Percentiles rank a stretch among this genome's conserved stretches.
Evolutionary conservation across 2,888 invertebrate genomes (phyloP).

Genomic region (Chalcosyrphus nemorum): DNA sequence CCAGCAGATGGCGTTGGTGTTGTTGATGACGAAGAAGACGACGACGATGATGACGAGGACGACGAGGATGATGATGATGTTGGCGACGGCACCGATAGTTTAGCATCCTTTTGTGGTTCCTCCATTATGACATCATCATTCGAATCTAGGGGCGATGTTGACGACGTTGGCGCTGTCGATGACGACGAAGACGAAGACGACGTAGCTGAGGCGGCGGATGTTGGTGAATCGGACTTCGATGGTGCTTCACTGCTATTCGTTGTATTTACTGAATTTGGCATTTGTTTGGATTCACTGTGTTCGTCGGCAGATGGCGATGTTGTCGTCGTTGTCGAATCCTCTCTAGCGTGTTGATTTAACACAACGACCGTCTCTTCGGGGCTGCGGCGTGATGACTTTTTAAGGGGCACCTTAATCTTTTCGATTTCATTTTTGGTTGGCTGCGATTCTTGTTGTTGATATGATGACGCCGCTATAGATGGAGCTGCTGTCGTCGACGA

Average conservation of each 20-base stretch:
- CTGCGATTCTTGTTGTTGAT: constrained; percentile 63
- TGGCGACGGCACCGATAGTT: constrained; percentile 56
- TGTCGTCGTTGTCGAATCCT: constrained; percentile 11
- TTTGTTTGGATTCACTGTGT: constrained; percentile 62
- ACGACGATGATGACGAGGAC: constrained; percentile 52
- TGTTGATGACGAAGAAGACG: constrained; percentile 26
- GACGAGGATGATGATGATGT: constrained; percentile 60
- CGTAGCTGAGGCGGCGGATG: constrained; percentile 64
- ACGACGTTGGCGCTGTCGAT: constrained; percentile 56
- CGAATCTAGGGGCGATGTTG: constrained; percentile 72
- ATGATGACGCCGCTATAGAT: constrained; percentile 48
- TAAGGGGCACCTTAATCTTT: constrained; percentile 76
- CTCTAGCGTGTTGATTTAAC: constrained; percentile 68
- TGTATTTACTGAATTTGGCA: constrained; percentile 65
- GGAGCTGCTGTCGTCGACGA: constrained; percentile 26
- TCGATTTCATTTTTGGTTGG: constrained; percentile 72
- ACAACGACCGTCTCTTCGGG: constrained; percentile 75
- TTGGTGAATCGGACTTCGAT: constrained; percentile 50
- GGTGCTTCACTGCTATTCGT: constrained; percentile 62
- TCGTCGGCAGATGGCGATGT: constrained; percentile 35
- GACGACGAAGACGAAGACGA: neutral
- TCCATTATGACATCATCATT: constrained; percentile 63
- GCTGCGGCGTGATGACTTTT: constrained; percentile 77
- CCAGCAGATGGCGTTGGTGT: constrained; percentile 34
- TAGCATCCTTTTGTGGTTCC: constrained; percentile 49